These are phyloP conservation scores for Clinocottus analis DNA, from an alignment of 2,113 vertebrate genomes.

Conservation along the genomic window DNA sequence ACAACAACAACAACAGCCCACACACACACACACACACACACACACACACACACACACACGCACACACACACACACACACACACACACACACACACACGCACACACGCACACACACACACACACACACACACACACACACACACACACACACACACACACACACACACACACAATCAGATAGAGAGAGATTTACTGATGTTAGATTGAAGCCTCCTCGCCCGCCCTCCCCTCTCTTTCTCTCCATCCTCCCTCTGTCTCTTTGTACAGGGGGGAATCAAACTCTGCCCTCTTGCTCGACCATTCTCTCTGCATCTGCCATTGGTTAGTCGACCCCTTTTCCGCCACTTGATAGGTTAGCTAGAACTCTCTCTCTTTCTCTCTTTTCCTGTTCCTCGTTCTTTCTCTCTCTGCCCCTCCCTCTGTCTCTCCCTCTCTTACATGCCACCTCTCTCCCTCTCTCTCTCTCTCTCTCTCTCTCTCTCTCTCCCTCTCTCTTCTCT, in stretches of 20 bases:
- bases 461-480: constrained; percentile 38
- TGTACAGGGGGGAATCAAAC: constrained; percentile 52
- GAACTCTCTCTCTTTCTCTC: constrained; percentile 60
- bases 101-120: constrained; percentile 6
- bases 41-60: constrained; percentile 11
- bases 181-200: constrained; percentile 55
- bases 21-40: constrained; percentile 3
- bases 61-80: constrained; percentile 6
- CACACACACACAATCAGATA: constrained; percentile 22
- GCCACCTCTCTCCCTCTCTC: constrained; percentile 58
- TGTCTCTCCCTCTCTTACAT: not conserved
- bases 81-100: constrained; percentile 8
- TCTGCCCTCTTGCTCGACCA: constrained; percentile 76
- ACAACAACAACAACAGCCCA: not conserved
- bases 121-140: constrained; percentile 11
- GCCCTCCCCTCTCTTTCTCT: constrained; percentile 36
- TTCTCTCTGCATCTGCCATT: constrained; percentile 43
- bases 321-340: constrained; percentile 67
- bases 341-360: constrained; percentile 52
- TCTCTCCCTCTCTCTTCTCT: constrained; percentile 1
- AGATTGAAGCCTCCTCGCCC: constrained; percentile 35
- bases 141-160: constrained; percentile 5
- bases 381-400: not conserved
- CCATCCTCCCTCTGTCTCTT: constrained; percentile 34
- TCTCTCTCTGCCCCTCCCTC: too few species aligned